These are phyloP conservation scores for Trichoplusia ni DNA, from an alignment of 1,140 invertebrate species.

Conservation along the genomic window DNA sequence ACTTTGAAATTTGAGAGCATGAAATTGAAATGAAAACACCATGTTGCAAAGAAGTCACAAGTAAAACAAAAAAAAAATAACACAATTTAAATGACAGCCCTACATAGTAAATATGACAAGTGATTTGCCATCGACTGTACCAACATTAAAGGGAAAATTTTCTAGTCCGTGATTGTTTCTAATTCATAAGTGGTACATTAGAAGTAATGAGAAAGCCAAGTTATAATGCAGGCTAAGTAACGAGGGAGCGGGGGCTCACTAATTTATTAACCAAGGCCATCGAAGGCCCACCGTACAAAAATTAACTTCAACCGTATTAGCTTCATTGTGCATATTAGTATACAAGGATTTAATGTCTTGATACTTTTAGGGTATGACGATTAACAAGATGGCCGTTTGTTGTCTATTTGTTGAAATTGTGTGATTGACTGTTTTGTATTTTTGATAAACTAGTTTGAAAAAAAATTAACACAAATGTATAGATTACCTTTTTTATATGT, in stretches of 20 bases:
- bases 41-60: no score
- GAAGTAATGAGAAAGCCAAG: constrained; percentile 40
- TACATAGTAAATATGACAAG: no score
- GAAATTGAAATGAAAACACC: no score
- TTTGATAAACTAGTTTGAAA: no score
- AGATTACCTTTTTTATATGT: no score
- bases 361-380: constrained; percentile 39
- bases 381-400: neutral
- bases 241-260: constrained; percentile 61
- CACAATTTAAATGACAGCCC: no score
- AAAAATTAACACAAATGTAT: no score
- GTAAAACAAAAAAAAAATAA: no score
- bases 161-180: constrained; percentile 16
- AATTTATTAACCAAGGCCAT: constrained; percentile 78
- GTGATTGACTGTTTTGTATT: no score
- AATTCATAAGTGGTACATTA: constrained; percentile 34
- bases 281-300: constrained; percentile 67
- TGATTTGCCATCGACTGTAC: no score
- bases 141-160: neutral
- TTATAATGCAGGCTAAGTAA: constrained; percentile 42
- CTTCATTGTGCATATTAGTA: constrained; percentile 59
- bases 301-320: constrained; percentile 74
- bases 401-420: neutral
- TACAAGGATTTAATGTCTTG: constrained; percentile 41
- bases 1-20: no score